phyloP scores from a whole-genome alignment of 2,888 invertebrate species.

The Synergus laeviventris region DNA sequence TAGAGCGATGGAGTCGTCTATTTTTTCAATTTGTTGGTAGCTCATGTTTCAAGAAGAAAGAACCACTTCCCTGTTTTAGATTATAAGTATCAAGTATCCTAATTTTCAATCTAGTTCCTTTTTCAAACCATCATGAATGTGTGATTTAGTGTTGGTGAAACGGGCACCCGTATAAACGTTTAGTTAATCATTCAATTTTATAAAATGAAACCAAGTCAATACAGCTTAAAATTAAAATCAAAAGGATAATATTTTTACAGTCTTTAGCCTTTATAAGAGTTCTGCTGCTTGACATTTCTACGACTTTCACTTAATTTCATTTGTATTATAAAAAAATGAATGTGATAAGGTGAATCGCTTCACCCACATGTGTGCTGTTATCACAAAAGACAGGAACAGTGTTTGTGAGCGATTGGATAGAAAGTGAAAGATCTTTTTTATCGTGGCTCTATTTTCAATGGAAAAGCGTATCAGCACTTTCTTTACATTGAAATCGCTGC shows the following conservation, averaged over 20 bases:
- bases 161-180: constrained; percentile 4
- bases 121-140: not conserved
- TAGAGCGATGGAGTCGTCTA: not conserved
- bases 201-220: not conserved
- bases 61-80: not conserved
- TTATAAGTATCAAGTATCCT: constrained; percentile 2
- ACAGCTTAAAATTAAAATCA: not conserved
- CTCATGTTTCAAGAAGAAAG: not conserved
- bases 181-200: not conserved
- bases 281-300: not conserved
- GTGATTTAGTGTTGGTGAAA: not conserved
- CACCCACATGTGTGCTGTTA: constrained; percentile 17
- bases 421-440: constrained; percentile 6
- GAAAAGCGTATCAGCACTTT: constrained; percentile 10
- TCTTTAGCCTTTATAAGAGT: too few relatives aligned
- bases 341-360: constrained; percentile 3
- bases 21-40: not conserved
- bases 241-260: too few relatives aligned
- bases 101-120: constrained; percentile 19
- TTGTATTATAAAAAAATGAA: not conserved
- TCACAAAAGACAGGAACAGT: constrained; percentile 33
- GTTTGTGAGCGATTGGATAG: not conserved
- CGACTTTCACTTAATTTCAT: not conserved
- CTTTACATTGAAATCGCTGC: not conserved
- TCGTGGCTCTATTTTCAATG: constrained; percentile 38